Percentiles rank a stretch among this genome's conserved stretches.
Conservation (phyloP, 2,888 invertebrate species). For the Ochlodes sylvanus region DNA sequence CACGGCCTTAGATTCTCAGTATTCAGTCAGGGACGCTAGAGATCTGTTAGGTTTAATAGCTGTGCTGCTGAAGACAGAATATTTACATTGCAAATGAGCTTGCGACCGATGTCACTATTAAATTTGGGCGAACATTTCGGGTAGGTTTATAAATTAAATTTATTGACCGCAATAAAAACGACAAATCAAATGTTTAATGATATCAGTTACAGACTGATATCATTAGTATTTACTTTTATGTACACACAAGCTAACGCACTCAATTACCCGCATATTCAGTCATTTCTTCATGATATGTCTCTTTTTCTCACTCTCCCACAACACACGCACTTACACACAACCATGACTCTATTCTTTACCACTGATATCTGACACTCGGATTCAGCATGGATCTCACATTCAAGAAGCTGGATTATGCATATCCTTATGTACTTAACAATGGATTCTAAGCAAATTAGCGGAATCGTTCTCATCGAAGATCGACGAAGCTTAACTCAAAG, state of each 20-base stretch:
- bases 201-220: too few relatives aligned
- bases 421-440: not conserved
- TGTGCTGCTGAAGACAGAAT: conserved; percentile 13
- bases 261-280: too few relatives aligned
- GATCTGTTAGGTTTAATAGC: conserved; percentile 17
- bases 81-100: conserved; percentile 9
- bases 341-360: too few relatives aligned
- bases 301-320: too few relatives aligned
- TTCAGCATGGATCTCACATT: too few relatives aligned
- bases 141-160: not conserved
- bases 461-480: not conserved
- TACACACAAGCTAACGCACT: too few relatives aligned
- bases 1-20: not conserved
- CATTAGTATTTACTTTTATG: too few relatives aligned
- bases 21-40: not conserved
- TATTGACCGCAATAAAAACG: not conserved
- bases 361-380: too few relatives aligned
- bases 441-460: not conserved
- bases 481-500: conserved; percentile 13
- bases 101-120: conserved; percentile 6
- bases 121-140: not conserved
- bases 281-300: too few relatives aligned
- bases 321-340: too few relatives aligned
- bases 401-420: not conserved
- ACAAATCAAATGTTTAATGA: too few relatives aligned